phyloP scores from a whole-genome alignment of 2,797 vertebrate species.

The Brachyrhaphis roseni region DNA sequence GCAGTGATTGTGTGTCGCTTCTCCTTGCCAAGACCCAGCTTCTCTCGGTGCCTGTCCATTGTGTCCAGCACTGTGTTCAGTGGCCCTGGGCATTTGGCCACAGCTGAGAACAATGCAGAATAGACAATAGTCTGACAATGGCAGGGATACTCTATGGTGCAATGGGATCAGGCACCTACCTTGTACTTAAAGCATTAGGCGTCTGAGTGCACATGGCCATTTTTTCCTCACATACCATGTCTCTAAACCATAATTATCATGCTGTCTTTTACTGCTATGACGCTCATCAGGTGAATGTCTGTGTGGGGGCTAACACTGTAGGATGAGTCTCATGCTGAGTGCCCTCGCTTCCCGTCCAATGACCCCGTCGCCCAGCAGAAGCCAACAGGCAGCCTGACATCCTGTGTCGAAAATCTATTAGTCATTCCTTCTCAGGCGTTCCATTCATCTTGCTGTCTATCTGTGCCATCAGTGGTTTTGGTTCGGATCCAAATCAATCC shows the following conservation, averaged over 20 bases:
- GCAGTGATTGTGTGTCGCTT: constrained; percentile 18
- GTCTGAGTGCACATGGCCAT: constrained; percentile 35
- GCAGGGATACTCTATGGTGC: constrained; percentile 53
- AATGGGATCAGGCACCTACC: constrained; percentile 51
- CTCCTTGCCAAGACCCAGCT: constrained; percentile 62
- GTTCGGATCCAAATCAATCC: constrained; percentile 79
- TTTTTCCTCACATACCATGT: constrained; percentile 19
- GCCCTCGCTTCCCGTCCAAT: constrained; percentile 19
- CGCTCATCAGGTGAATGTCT: constrained; percentile 44
- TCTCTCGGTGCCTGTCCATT: constrained; percentile 69
- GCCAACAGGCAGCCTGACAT: constrained; percentile 71
- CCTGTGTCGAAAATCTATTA: constrained; percentile 75
- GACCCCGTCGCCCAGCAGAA: constrained; percentile 63
- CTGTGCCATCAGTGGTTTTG: constrained; percentile 79
- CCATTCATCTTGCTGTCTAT: constrained; percentile 74
- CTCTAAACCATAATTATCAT: constrained; percentile 13
- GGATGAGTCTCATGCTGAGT: constrained; percentile 24
- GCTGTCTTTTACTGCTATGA: constrained; percentile 6
- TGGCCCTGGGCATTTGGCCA: constrained; percentile 72
- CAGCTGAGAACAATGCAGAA: constrained; percentile 68
- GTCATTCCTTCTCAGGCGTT: constrained; percentile 68
- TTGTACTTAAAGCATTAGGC: constrained; percentile 49
- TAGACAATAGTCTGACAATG: constrained; percentile 70
- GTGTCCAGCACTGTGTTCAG: constrained; percentile 69
- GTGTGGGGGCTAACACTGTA: constrained; percentile 34